phyloP scores from a whole-genome alignment of 2,797 vertebrate species.

The Eulemur mongoz region DNA sequence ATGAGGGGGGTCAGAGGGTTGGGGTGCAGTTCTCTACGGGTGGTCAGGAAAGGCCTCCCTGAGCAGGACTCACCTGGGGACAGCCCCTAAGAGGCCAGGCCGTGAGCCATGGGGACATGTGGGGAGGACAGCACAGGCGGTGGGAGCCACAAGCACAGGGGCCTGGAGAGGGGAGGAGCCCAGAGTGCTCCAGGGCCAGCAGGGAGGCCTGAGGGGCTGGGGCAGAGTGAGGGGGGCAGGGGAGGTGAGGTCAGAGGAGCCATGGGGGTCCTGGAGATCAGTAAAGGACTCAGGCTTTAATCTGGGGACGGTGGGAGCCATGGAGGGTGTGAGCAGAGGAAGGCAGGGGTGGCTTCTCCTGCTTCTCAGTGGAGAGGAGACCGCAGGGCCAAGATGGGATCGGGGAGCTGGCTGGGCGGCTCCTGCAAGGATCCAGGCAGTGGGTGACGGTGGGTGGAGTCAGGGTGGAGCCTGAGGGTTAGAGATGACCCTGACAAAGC shows the following conservation, averaged over 20 bases:
- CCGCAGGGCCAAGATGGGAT: neutral
- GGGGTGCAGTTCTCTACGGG: rapidly evolving
- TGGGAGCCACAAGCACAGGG: neutral
- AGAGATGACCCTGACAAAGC: neutral
- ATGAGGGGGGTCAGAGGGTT: neutral
- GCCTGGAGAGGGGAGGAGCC: neutral
- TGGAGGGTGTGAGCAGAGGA: neutral
- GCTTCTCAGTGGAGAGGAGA: neutral
- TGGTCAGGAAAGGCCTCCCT: neutral
- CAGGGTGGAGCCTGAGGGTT: rapidly evolving
- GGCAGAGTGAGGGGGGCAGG: neutral
- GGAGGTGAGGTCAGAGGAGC: neutral
- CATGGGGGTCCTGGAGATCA: neutral
- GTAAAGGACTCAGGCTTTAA: neutral
- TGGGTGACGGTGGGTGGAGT: rapidly evolving
- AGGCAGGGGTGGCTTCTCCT: neutral
- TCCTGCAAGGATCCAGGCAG: neutral
- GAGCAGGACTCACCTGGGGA: neutral
- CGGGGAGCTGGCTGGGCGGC: neutral
- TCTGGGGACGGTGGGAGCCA: neutral
- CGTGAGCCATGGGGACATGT: neutral
- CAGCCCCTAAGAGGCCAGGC: rapidly evolving
- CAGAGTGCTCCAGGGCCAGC: no score
- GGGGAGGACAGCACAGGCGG: neutral
- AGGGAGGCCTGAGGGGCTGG: neutral